phyloP scores from a whole-genome alignment of 2,113 vertebrate species.

The Ascaphus truei region DNA sequence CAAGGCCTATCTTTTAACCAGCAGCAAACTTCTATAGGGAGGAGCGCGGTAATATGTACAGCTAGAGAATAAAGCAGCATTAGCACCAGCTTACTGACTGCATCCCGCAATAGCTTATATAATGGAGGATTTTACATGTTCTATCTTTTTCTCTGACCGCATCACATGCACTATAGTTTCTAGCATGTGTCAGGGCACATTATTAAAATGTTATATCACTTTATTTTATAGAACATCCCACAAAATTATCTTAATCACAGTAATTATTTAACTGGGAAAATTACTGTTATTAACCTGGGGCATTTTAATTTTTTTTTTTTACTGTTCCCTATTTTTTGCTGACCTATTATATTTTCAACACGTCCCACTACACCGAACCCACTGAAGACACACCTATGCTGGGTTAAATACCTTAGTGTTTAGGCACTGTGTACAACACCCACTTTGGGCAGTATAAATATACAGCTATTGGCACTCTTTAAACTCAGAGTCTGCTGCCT shows the following conservation, averaged over 20 bases:
- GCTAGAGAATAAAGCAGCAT: too few relatives aligned
- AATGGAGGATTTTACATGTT: too few relatives aligned
- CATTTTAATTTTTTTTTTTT: background rate
- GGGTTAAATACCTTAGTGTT: background rate
- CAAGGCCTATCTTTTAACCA: too few relatives aligned
- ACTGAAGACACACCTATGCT: background rate
- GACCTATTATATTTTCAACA: background rate
- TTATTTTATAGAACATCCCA: background rate
- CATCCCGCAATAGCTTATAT: too few relatives aligned
- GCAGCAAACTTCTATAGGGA: too few relatives aligned
- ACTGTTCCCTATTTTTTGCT: background rate
- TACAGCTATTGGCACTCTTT: background rate
- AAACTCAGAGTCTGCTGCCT: background rate
- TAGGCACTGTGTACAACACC: background rate
- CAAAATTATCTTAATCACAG: background rate
- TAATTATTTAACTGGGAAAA: constrained; percentile 8
- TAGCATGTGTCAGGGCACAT: background rate
- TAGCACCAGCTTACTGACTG: too few relatives aligned
- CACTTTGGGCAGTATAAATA: constrained; percentile 5
- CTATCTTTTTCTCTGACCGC: too few relatives aligned
- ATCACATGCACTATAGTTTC: too few relatives aligned
- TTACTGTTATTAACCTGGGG: constrained; percentile 10
- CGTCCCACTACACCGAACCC: background rate
- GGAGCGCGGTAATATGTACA: too few relatives aligned
- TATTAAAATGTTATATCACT: background rate